Evolutionary conservation across 2,797 vertebrate species (phyloP).

Genomic region (Sciaenops ocellatus): DNA sequence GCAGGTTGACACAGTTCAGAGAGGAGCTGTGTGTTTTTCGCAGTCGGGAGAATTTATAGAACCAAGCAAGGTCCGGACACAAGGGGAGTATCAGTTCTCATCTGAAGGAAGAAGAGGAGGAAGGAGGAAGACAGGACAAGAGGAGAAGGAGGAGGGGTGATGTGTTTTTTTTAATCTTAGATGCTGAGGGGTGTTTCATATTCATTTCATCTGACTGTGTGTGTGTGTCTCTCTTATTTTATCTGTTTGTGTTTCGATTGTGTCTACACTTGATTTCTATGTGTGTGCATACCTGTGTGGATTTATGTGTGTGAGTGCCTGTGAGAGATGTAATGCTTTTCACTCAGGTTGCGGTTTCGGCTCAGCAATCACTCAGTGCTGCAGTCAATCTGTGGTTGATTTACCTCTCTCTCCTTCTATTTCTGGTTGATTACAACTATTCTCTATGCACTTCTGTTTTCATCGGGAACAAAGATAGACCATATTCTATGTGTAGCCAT

Average conservation of each 20-base stretch:
- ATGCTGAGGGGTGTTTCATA: slow-evolving; percentile 34
- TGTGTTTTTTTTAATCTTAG: slow-evolving; percentile 54
- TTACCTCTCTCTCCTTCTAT: slow-evolving; percentile 48
- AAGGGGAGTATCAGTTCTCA: slow-evolving; percentile 68
- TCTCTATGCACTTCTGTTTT: slow-evolving; percentile 36
- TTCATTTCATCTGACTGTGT: slow-evolving; percentile 43
- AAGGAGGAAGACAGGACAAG: slow-evolving; percentile 53
- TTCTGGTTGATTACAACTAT: slow-evolving; percentile 62
- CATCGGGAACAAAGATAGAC: slow-evolving; percentile 21
- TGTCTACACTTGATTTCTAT: slow-evolving; percentile 32
- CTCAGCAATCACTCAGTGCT: slow-evolving; percentile 54
- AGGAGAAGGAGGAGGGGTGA: slow-evolving; percentile 57
- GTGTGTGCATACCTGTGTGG: slow-evolving; percentile 20
- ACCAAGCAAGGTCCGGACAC: slow-evolving; percentile 63
- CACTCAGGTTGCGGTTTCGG: slow-evolving; percentile 56
- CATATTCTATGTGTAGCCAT: slow-evolving; percentile 32
- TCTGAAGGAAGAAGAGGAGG: slow-evolving; percentile 64
- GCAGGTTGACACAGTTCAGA: slow-evolving; percentile 58
- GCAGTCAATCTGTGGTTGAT: slow-evolving; percentile 67
- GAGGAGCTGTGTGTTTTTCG: slow-evolving; percentile 48
- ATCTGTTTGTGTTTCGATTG: slow-evolving; percentile 27
- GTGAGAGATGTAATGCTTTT: slow-evolving; percentile 52
- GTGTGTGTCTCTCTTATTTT: slow-evolving; percentile 12
- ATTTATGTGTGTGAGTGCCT: slow-evolving; percentile 32
- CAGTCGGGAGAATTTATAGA: slow-evolving; percentile 66